Conservation (phyloP, 1,140 invertebrate species). For the Bombus breviceps region DNA sequence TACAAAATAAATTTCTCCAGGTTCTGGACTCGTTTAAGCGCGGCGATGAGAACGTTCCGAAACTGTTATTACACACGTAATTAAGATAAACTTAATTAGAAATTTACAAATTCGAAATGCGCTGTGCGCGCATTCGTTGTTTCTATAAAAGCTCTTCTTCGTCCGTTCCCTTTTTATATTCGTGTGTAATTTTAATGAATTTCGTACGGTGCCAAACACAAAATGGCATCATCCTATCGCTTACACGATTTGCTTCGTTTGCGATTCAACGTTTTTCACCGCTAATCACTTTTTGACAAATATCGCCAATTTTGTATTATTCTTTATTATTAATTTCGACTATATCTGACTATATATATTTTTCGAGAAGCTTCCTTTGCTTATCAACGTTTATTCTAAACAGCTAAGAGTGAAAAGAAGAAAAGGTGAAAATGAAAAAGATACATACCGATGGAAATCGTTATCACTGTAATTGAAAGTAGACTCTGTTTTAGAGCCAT, state of each 20-base stretch:
- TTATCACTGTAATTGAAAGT: slow-evolving; percentile 30
- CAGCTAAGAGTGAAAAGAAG: no score
- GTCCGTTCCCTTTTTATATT: no score
- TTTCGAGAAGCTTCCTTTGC: not conserved
- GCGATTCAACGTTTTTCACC: not conserved
- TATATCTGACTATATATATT: not conserved
- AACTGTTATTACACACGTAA: not conserved
- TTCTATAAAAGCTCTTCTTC: not conserved
- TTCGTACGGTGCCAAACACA: no score
- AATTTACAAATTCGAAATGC: not conserved
- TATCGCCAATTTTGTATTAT: not conserved
- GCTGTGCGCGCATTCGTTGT: not conserved
- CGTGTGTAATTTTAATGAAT: no score
- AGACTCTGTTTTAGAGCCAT: slow-evolving; percentile 49
- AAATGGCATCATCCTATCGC: not conserved
- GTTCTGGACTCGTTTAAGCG: not conserved
- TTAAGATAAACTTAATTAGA: not conserved
- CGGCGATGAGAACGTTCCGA: not conserved
- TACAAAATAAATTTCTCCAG: not conserved
- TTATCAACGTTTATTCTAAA: not conserved
- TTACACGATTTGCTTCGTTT: not conserved
- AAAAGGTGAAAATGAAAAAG: not conserved
- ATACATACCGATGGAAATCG: slow-evolving; percentile 56
- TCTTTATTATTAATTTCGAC: not conserved
- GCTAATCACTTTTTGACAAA: not conserved